Base-by-base conservation (phyloP, 1,140 invertebrate genomes). In the Ostrea edulis region DNA sequence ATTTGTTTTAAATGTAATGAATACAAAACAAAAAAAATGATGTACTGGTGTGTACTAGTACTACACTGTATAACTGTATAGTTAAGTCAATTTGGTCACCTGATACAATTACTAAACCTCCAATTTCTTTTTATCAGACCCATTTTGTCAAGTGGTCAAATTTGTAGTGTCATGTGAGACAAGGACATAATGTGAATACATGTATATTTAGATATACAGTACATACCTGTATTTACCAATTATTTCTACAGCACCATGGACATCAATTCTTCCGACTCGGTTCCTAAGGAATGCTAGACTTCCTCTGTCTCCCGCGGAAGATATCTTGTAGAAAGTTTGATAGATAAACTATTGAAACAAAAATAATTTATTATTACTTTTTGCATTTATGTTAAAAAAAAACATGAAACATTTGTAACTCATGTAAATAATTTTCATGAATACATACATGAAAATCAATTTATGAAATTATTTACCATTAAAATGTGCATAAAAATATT, bases 281-380 rank as follows among this genome's bases (percentile, higher is more conserved):
- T 87, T 87, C n/a, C 86, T 87, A 35, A 87, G 54, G 22, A 82
- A 53, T 35, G 53, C 22, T n/a, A 87, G 68, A 44, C 81, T 84
- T 68, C 86, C 82, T 84, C 14, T 20, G 71, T 84, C 82, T 84
- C 8, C 82, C 25, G 82, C 86, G 22, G 82, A 87, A 44, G 81
- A 22, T 22, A 25, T 84, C 22, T 87, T 87, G 55, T 87, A 87
- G 82, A 87, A 87, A 25, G 29, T 54, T 53, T 87, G 86, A 51
- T 87, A 84, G 25, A 87, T 84, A 2, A 84, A 87, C 82, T 87
- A 68, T 68, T 68, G 65, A 29, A 29, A 22, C 65, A 68, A 55
- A 82, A 87, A 87, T n/a, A 82, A 62, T 68, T 68, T 68, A 22
- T 0, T 5, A 22, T 22, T 68, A 68, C 65, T n/a, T 68, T 68